Percentiles rank a stretch among this genome's conserved stretches.
These are phyloP conservation scores for Lophochroa leadbeateri DNA, from an alignment of 2,113 vertebrate genomes.

Conservation along the genomic window DNA sequence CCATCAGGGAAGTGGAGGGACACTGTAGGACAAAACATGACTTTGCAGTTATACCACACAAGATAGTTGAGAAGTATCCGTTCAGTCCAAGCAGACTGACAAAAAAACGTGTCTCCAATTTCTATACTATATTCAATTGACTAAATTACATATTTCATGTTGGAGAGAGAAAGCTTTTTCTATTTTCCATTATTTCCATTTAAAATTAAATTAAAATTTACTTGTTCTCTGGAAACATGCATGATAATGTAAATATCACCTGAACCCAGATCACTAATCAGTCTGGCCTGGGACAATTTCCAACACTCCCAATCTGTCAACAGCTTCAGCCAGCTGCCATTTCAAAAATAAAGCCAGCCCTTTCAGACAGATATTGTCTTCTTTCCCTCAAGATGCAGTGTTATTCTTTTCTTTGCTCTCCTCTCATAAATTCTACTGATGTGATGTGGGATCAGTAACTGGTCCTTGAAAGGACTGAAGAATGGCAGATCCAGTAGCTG, in stretches of 20 bases:
- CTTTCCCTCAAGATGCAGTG: not conserved
- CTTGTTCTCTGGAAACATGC: not conserved
- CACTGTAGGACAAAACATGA: not conserved
- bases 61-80: fast-evolving
- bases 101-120: not conserved
- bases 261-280: constrained; percentile 18
- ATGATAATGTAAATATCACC: not conserved
- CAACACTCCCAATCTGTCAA: constrained; percentile 38
- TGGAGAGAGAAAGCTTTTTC: not conserved
- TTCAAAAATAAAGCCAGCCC: constrained; percentile 20
- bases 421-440: not conserved
- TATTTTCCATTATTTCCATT: not conserved
- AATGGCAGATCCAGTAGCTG: constrained; percentile 23
- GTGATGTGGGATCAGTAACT: not conserved
- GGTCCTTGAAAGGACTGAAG: constrained; percentile 29
- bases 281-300: constrained; percentile 1
- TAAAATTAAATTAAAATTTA: not conserved
- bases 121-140: not conserved
- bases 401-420: not conserved
- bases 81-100: not conserved
- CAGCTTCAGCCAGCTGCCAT: constrained; percentile 40
- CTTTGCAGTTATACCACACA: not conserved
- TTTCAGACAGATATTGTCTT: not conserved
- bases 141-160: not conserved
- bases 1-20: not conserved